Base-by-base conservation (phyloP, 2,888 invertebrate genomes). In the Drosophila prostipennis region DNA sequence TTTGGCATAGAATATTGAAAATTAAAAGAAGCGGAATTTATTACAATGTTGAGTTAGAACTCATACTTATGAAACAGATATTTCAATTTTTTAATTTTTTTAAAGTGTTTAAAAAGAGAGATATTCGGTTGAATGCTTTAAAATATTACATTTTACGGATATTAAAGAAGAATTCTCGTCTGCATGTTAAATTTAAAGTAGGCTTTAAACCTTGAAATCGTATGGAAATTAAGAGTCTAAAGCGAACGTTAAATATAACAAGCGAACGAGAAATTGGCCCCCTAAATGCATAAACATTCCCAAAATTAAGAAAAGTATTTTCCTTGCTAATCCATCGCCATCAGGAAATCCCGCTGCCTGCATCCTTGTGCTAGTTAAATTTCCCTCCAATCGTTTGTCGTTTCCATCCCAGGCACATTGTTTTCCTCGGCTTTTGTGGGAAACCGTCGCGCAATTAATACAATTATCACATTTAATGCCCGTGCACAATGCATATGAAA, bases 381-480 rank as follows among this genome's bases (percentile, higher is more conserved):
- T 37, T 43, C 8, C 43, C 26, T 32, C 39, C 36, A 59, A 53
- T 64, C 52, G 67, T 14, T 37, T 32, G 26, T 49, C 7, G 7
- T 29, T 37, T 49, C 37, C 58, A 8, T 23, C 19, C 19, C 65
- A 46, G 13, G 36, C 48, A 43, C 54, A 67, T 67, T 67, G 68
- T 67, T 67, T 67, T 65, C 40, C 68, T 43, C 36, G 23, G 56
- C 64, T 55, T 72, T 60, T 67, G 67, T 67, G 73, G 65, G 26
- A 60, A 74, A 60, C 63, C 69, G 56, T 59, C 70, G 43, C 55
- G 72, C 84, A 84, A 87, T 84, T 84, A 84, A 84, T 79, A 76
- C 78, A 87, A 81, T 87, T 84, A 84, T 84, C 76, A 68, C 75
- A 81, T 79, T 80, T 68, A 79, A 87, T 80, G 73, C 68, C 57